phyloP scores from a whole-genome alignment of 2,888 invertebrate species.

The Nycteola revayana region DNA sequence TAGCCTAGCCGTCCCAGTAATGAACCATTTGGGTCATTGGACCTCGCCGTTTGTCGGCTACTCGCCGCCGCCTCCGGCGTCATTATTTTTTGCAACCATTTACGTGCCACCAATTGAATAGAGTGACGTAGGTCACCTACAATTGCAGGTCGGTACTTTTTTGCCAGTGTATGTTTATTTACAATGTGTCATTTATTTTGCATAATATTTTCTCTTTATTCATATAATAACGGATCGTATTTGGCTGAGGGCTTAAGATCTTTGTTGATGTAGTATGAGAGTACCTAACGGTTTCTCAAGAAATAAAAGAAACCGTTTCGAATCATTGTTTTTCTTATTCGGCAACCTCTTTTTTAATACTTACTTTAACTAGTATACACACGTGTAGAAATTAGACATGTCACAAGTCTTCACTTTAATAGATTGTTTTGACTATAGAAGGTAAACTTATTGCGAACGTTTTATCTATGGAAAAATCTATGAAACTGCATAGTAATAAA shows the following conservation, averaged over 20 bases:
- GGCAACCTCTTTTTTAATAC: too few species aligned
- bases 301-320: too few species aligned
- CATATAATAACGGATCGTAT: constrained; percentile 40
- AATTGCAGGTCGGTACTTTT: constrained; percentile 41
- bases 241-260: constrained; percentile 36
- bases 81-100: constrained; percentile 65
- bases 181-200: constrained; percentile 35
- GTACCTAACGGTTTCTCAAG: constrained; percentile 43
- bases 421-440: too few species aligned
- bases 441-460: too few species aligned
- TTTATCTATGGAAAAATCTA: too few species aligned
- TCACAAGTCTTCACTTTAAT: too few species aligned
- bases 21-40: constrained; percentile 79
- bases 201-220: constrained; percentile 34
- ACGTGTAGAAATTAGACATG: too few species aligned
- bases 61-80: constrained; percentile 55
- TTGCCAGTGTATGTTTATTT: constrained; percentile 25
- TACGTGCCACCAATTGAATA: constrained; percentile 61
- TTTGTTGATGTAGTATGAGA: constrained; percentile 39
- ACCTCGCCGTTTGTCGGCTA: constrained; percentile 72
- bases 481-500: too few species aligned
- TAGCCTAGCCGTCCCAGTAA: constrained; percentile 67
- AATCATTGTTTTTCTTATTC: too few species aligned
- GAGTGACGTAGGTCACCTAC: constrained; percentile 53
- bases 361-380: too few species aligned